Conservation (phyloP, 2,888 invertebrate genomes). For the Melieria picta region DNA sequence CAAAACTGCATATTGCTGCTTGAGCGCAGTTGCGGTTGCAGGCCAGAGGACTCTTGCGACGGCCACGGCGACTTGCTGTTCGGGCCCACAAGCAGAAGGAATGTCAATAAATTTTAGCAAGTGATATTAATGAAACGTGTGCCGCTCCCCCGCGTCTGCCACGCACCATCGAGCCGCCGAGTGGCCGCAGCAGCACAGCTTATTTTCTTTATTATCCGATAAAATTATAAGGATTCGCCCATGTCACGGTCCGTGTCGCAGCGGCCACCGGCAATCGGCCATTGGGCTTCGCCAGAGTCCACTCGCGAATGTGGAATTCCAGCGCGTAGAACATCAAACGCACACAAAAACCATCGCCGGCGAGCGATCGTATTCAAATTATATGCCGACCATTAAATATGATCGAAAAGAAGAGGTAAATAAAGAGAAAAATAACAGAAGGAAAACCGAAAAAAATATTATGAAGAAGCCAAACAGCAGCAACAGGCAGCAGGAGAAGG, state of each 20-base stretch:
- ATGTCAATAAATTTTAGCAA: constrained; percentile 61
- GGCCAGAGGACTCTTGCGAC: neutral
- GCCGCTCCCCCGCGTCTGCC: constrained; percentile 19
- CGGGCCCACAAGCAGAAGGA: constrained; percentile 43
- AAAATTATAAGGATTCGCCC: constrained; percentile 55
- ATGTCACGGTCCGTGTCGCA: neutral
- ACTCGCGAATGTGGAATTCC: neutral
- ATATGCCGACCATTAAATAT: constrained; percentile 60
- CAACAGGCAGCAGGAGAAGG: constrained; percentile 33
- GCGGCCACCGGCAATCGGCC: too few relatives aligned
- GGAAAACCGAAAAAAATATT: neutral
- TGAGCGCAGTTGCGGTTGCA: neutral
- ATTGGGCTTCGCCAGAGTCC: too few relatives aligned
- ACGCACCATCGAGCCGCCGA: constrained; percentile 9
- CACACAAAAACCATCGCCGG: neutral
- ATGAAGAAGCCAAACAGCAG: constrained; percentile 3
- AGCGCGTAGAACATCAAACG: neutral
- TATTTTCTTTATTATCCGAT: constrained; percentile 49
- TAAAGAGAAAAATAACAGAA: neutral
- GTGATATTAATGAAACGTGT: constrained; percentile 43
- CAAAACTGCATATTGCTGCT: constrained; percentile 20
- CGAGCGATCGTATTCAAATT: constrained; percentile 47
- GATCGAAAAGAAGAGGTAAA: constrained; percentile 53
- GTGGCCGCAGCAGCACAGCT: constrained; percentile 28
- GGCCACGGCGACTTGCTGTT: neutral